Conservation (phyloP, 1,140 invertebrate species). For the Drosophila funebris region DNA sequence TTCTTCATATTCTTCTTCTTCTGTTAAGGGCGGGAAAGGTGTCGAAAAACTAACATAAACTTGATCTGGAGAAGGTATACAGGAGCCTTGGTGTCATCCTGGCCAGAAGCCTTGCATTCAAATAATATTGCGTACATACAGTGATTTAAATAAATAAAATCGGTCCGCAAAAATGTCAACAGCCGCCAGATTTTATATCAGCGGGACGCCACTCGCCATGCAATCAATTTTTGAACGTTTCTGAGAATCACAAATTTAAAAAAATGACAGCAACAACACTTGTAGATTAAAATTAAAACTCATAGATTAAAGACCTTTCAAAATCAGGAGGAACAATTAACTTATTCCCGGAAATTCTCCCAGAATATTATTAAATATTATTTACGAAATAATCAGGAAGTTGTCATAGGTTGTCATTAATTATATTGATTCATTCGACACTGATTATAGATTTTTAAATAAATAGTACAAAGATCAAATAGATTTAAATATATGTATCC, state of each 20-base stretch:
- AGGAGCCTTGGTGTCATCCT: too few species aligned
- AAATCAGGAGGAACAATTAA: neutral
- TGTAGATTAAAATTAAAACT: constrained; percentile 3
- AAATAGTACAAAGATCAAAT: neutral
- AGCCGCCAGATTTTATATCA: constrained; percentile 26
- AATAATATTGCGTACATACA: neutral
- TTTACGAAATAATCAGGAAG: neutral
- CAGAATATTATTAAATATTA: neutral
- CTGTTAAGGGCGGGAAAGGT: too few species aligned
- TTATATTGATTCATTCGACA: neutral
- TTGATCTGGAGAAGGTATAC: too few species aligned
- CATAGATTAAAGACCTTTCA: constrained; percentile 3
- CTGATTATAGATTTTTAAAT: neutral
- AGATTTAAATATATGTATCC: neutral
- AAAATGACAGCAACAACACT: neutral
- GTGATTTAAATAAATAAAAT: constrained; percentile 4
- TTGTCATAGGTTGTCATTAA: neutral
- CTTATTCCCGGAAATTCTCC: neutral
- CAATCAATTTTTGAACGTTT: constrained; percentile 14
- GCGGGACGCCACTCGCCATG: constrained; percentile 5
- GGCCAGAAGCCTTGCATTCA: too few species aligned
- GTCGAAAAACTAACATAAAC: too few species aligned
- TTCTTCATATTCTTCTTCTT: too few species aligned
- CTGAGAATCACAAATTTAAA: constrained; percentile 2
- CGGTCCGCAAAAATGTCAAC: constrained; percentile 21